phyloP scores from a whole-genome alignment of 2,113 vertebrate species.

The Glaucidium brasilianum region DNA sequence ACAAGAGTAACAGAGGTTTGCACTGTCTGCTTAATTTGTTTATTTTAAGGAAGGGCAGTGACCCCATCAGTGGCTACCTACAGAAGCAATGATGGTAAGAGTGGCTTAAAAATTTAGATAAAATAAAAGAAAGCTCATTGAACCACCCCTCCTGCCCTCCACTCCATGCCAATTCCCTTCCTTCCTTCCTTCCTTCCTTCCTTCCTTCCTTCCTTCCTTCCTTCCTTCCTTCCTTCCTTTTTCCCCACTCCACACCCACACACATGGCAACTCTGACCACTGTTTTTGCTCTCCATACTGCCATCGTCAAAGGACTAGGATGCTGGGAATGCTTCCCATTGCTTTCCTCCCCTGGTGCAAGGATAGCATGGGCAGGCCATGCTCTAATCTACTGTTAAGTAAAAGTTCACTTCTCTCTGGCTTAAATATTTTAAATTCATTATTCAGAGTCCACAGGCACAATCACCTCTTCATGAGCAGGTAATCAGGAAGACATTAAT shows the following conservation, averaged over 20 bases:
- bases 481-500: background rate
- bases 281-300: background rate
- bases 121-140: background rate
- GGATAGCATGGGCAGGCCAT: background rate
- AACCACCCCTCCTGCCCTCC: rapidly evolving
- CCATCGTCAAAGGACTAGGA: background rate
- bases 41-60: background rate
- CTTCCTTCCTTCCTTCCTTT: background rate
- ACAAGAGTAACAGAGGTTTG: background rate
- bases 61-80: background rate
- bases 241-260: background rate
- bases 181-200: too few relatives aligned
- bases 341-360: background rate
- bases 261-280: rapidly evolving
- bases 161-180: too few relatives aligned
- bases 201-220: too few relatives aligned
- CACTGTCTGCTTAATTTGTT: background rate
- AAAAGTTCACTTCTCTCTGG: background rate
- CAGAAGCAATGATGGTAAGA: background rate
- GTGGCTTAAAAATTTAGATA: background rate
- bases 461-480: background rate
- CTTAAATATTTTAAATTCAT: background rate
- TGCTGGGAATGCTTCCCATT: background rate
- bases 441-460: background rate
- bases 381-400: background rate